Evolutionary conservation across 2,113 vertebrate species (phyloP), one percentile per base, ranked within the genome.

Genomic region (Leptobrachium ailaonicum): DNA sequence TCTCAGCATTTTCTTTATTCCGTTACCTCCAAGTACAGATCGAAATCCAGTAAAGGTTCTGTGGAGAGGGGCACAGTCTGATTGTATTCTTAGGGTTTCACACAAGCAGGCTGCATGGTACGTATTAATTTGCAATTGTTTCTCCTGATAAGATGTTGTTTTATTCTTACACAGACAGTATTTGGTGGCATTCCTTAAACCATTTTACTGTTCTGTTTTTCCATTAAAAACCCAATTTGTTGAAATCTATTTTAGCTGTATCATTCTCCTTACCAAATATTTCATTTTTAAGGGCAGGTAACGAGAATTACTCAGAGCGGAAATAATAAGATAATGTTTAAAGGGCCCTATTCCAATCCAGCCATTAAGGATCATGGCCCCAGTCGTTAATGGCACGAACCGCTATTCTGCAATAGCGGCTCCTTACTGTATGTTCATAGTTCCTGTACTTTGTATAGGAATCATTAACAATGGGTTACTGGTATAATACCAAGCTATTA

Each of bases 221-320:
- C 71, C 40, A 72, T 13, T 4, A 8, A 50, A 43, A 73, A 47
- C 4, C 43, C 43, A 83, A 1, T 85, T 82, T 83, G 62, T 83
- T 53, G 12, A 75, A 82, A 80, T 75, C 75, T 79, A 71, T 85
- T 50, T 50, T 82, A 77, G 20, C 54, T 41, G 32, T 75, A 62
- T 14, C 82, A 71, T 41, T 76, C 44, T 75, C 83, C 83, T 76
- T 0, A 85, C 84, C 71, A 66, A 83, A 77, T 41, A 14, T 47
- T n/a, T 75, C 73, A 54, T 13, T 76, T 84, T 83, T 60, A 82
- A 66, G 11, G 1, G 1, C 45, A 76, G 14, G 69, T 40, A 60
- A 13, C 3, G 20, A 66, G 40, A 45, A 32, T 32, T 32, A 32
- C 20, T 32, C 20, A 32, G 20, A 32, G 20, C 20, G 20, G 20